Evolutionary conservation across 1,140 invertebrate genomes (phyloP), one percentile per base, ranked within the genome.

Genomic region (Heliothis virescens): DNA sequence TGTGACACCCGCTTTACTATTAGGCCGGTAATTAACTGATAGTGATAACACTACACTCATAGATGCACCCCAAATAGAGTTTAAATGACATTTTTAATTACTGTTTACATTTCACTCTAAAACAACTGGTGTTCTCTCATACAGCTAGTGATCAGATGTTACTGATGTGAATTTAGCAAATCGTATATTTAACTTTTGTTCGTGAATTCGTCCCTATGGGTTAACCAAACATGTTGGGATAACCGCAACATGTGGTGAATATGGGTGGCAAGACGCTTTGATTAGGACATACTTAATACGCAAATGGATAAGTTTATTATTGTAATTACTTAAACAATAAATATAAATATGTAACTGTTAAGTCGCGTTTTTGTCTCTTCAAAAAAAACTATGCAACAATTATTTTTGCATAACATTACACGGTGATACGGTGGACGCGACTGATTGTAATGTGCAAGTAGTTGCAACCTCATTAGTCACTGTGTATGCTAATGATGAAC

Each of bases 391-490:
- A 69, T 9, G 18, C 21, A 69, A 52, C 48, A 69, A 69, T 48
- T 10, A 2, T 12, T 71, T 1, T 53, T 72, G 53, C 26, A 72
- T 53, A 52, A 18, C 34, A 76, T 63, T 63, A 50, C 26, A 48
- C 16, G 41, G 34, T 77, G 60, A 7, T 77, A 77, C 65, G 59
- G 74, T 41, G 29, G 13, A 16, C 48, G 21, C 29, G 41, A 41
- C 47, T 62, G 74, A 65, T 77, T 59, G 59, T 75, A 53, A 77
- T 77, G 50, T 65, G 50, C 59, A 60, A 63, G 34, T 60, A 50
- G 62, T 77, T 52, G 76, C 76, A 59, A 83, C 67, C 52, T 83
- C 71, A 83, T 85, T 83, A 85, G 75, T 80, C 80, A 82, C 72
- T 59, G 60, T 60, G 72, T 53, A 81, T 82, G 83, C 79, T 79